Conservation (phyloP, 1,140 invertebrate species). For the Akabosia matsudoensis region DNA sequence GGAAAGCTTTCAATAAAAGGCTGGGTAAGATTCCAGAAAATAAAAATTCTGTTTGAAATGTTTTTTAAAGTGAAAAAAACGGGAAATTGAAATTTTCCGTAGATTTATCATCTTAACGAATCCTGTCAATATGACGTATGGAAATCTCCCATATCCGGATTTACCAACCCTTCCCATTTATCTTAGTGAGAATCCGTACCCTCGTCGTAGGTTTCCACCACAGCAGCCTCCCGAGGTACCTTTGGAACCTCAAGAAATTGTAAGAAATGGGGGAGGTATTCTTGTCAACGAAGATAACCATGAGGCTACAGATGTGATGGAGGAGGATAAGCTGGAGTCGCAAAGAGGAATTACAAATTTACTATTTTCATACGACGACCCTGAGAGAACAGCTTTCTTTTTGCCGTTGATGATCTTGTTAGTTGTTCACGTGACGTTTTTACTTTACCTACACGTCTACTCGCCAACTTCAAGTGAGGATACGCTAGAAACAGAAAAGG, state of each 20-base stretch:
- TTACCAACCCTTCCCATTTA: not conserved
- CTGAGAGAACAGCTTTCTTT: not conserved
- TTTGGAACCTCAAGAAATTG: not conserved
- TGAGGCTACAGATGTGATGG: not conserved
- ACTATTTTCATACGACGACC: constrained; percentile 3
- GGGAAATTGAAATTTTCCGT: too few relatives aligned
- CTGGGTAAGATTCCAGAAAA: too few relatives aligned
- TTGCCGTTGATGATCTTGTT: not conserved
- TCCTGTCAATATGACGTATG: not conserved
- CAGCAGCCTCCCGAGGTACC: not conserved
- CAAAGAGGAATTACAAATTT: not conserved
- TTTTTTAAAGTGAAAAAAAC: too few relatives aligned
- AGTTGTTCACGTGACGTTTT: constrained; percentile 1
- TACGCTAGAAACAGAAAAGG: not conserved
- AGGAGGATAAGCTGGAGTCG: not conserved
- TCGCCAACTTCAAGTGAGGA: not conserved
- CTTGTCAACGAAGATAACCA: not conserved
- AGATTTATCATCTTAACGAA: too few relatives aligned
- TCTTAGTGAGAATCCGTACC: constrained; percentile 5
- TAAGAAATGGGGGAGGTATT: too few relatives aligned
- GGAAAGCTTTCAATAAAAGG: too few relatives aligned
- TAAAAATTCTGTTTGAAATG: too few relatives aligned
- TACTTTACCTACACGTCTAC: constrained; percentile 1
- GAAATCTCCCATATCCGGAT: not conserved
- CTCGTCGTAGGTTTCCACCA: not conserved